Conservation (phyloP, 2,797 vertebrate species). For the Pipistrellus nathusii region DNA sequence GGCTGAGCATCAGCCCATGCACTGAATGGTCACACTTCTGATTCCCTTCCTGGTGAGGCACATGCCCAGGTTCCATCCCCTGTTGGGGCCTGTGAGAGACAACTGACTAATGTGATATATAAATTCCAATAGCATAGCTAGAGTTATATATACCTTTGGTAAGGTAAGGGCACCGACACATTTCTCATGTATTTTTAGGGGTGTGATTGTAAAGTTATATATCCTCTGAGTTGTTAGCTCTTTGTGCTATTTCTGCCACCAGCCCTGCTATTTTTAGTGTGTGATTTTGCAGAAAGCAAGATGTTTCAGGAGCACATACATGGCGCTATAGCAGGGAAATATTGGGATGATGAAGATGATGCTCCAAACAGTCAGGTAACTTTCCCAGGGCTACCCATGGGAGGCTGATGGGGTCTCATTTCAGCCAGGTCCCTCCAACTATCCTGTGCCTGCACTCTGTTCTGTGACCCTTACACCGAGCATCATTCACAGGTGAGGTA, state of each 20-base stretch:
- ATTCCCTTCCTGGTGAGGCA: background rate
- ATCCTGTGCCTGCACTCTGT: background rate
- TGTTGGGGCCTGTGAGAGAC: background rate
- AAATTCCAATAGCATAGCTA: too few species aligned
- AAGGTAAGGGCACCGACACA: too few species aligned
- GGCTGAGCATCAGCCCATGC: background rate
- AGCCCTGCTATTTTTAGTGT: background rate
- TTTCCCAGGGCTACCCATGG: accelerated
- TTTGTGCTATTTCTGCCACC: background rate
- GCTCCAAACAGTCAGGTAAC: background rate
- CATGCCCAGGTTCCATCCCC: background rate
- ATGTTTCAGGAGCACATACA: accelerated
- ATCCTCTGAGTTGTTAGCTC: background rate
- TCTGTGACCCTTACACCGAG: too few species aligned
- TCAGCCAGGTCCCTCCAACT: background rate
- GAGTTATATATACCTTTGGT: too few species aligned
- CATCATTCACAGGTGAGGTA: background rate
- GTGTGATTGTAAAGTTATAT: background rate
- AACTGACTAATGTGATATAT: background rate
- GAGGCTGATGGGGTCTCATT: background rate
- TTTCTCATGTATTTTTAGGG: background rate
- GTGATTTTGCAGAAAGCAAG: background rate
- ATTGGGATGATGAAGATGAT: accelerated
- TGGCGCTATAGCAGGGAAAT: accelerated
- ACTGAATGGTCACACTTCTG: background rate